phyloP scores from a whole-genome alignment of 2,113 vertebrate genomes.

The Proteles cristata region DNA sequence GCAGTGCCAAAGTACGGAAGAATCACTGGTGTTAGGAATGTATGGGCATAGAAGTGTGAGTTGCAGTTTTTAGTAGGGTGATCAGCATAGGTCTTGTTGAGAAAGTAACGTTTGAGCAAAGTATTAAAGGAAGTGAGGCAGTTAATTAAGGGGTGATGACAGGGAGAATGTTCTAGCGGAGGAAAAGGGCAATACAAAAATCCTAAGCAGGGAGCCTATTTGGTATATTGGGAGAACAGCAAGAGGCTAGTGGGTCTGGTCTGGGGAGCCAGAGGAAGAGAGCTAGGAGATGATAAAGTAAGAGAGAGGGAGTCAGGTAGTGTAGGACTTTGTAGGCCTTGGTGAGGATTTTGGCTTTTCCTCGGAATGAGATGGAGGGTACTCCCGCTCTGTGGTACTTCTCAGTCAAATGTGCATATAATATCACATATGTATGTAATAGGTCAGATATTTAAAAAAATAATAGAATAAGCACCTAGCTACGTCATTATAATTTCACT shows the following conservation, averaged over 20 bases:
- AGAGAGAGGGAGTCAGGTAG: neutral
- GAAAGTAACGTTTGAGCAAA: neutral
- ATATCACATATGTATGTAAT: neutral
- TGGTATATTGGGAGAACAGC: neutral
- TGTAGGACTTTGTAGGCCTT: neutral
- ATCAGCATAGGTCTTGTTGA: neutral
- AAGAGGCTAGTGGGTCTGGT: neutral
- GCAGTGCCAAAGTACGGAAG: neutral
- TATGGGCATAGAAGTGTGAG: neutral
- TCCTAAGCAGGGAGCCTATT: neutral
- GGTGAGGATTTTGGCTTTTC: neutral
- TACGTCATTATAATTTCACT: neutral
- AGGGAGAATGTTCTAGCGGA: neutral
- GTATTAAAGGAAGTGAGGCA: neutral
- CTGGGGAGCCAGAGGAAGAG: no score
- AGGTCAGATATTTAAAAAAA: neutral
- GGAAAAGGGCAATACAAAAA: neutral
- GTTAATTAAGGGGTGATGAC: neutral
- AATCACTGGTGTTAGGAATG: neutral
- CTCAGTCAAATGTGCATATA: neutral
- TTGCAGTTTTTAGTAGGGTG: neutral
- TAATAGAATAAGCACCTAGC: neutral
- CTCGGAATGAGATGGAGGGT: neutral
- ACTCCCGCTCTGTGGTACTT: neutral
- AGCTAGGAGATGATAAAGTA: neutral